Evolutionary conservation across 2,797 vertebrate species (phyloP).

Genomic region (Dermochelys coriacea): DNA sequence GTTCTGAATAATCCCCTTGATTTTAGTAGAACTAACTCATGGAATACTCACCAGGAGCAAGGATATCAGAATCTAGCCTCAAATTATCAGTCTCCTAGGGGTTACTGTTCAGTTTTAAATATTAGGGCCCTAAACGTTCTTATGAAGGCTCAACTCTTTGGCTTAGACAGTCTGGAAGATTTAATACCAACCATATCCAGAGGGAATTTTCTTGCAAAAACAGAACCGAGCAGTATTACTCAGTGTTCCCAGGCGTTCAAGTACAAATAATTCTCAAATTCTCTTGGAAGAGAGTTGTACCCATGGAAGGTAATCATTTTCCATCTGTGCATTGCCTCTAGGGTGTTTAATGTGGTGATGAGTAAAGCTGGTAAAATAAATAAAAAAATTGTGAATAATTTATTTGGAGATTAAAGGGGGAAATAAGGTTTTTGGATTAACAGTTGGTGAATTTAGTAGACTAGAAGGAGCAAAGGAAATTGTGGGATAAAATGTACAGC

Average conservation of each 20-base stretch:
- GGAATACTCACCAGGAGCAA: background rate
- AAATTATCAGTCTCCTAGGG: constrained; percentile 27
- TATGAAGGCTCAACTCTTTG: background rate
- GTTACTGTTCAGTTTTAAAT: constrained; percentile 41
- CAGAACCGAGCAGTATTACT: constrained; percentile 5
- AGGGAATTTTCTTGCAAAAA: constrained; percentile 18
- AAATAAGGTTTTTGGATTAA: constrained; percentile 66
- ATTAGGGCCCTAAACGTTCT: constrained; percentile 7
- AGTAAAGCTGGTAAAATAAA: constrained; percentile 72
- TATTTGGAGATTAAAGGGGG: constrained; percentile 68
- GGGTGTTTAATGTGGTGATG: constrained; percentile 63
- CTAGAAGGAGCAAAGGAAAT: background rate
- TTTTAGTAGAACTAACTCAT: background rate
- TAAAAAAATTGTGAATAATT: constrained; percentile 72
- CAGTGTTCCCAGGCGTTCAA: constrained; percentile 1
- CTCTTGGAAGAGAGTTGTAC: constrained; percentile 47
- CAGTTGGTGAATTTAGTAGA: background rate
- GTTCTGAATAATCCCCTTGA: background rate
- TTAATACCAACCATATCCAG: constrained; percentile 16
- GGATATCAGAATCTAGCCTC: constrained; percentile 24
- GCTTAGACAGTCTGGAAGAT: background rate
- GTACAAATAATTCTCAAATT: constrained; percentile 50
- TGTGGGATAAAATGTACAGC: constrained; percentile 18
- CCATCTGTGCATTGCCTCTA: constrained; percentile 72
- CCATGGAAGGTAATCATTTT: constrained; percentile 63